These are phyloP conservation scores for Actinia tenebrosa DNA, from an alignment of 64 coral and sea anemone genomes.

Conservation along the genomic window DNA sequence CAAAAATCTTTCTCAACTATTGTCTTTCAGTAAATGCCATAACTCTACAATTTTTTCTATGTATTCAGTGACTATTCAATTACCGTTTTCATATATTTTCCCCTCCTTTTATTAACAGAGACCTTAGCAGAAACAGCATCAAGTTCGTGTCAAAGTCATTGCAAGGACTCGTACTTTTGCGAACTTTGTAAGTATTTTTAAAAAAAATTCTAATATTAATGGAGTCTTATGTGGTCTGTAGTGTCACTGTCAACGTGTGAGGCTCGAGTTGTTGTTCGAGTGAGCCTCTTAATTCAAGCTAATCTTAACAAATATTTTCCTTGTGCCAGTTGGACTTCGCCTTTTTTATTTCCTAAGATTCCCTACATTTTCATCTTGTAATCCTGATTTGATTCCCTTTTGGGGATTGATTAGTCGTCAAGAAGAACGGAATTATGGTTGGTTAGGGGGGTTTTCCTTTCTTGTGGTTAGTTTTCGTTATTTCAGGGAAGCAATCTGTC, in stretches of 20 bases:
- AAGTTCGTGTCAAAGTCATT: background rate
- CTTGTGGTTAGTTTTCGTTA: background rate
- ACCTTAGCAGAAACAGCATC: conserved; percentile 7
- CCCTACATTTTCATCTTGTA: background rate
- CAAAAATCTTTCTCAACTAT: background rate
- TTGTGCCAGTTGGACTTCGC: background rate
- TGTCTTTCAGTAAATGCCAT: background rate
- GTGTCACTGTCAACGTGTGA: background rate
- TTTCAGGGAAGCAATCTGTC: background rate
- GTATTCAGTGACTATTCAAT: background rate
- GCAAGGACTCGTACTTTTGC: background rate
- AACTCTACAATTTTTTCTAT: background rate
- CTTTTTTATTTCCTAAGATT: background rate
- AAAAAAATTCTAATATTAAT: background rate
- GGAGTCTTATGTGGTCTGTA: background rate
- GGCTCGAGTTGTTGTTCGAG: background rate
- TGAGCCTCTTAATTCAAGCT: background rate
- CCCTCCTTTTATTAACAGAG: background rate
- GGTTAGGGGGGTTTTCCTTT: background rate
- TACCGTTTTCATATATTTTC: background rate
- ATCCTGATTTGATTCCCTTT: background rate
- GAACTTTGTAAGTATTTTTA: conserved; percentile 2
- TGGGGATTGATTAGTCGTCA: background rate
- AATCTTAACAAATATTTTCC: conserved; percentile 7
- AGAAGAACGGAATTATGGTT: background rate